Conservation (phyloP, 2,888 invertebrate genomes). For the Scaptomyza reducta region DNA sequence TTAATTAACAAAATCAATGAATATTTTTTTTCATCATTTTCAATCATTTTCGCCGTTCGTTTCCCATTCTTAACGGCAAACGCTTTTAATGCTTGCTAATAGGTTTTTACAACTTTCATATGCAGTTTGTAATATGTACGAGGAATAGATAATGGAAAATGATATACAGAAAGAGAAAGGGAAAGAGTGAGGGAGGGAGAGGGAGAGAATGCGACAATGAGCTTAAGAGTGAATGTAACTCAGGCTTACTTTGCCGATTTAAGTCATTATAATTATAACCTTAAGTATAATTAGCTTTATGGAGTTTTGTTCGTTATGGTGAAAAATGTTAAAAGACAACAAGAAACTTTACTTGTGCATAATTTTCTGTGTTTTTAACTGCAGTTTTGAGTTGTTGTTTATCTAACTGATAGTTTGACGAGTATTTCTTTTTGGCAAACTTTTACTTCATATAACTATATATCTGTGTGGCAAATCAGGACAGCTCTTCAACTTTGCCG, state of each 20-base stretch:
- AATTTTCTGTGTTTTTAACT: neutral
- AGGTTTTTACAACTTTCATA: conserved; percentile 47
- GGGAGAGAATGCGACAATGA: neutral
- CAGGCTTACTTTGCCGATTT: conserved; percentile 18
- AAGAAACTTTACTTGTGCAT: neutral
- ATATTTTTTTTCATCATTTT: conserved; percentile 59
- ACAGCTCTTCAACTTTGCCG: conserved; percentile 17
- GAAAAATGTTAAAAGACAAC: neutral
- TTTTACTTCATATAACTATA: neutral
- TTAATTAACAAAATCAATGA: conserved; percentile 78
- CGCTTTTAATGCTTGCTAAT: conserved; percentile 36
- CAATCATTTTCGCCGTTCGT: conserved; percentile 11
- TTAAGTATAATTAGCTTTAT: no score
- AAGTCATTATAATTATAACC: conserved; percentile 1
- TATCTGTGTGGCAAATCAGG: conserved; percentile 1
- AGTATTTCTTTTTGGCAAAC: neutral
- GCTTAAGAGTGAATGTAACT: neutral
- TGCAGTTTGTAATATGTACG: conserved; percentile 26
- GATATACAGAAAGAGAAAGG: no score
- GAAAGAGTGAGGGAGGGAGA: neutral
- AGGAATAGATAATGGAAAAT: neutral
- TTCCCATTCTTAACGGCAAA: conserved; percentile 29
- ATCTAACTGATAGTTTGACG: neutral
- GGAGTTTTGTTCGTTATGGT: no score
- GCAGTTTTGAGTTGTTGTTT: neutral